Base-by-base conservation (phyloP, 2,797 vertebrate genomes). In the Crenuchus spilurus region DNA sequence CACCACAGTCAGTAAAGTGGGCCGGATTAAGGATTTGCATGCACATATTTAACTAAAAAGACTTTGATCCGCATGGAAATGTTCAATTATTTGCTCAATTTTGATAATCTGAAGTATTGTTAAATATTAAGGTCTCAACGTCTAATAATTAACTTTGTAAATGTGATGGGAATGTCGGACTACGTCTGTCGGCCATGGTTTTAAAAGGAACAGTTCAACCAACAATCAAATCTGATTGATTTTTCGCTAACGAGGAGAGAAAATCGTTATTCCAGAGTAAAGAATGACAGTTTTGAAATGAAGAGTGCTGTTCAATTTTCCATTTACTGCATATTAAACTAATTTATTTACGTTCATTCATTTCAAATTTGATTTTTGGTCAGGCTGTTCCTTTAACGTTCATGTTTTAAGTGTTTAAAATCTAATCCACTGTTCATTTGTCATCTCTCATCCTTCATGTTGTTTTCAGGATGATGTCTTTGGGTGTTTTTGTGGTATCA, bases 401-500 rank as follows among this genome's bases (percentile, higher is more conserved):
- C 6, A 30, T 64, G 26, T 31, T 31, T 48, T 18, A 16, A 9
- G 41, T 0, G 13, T 31, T 7, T 31, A 2, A n/a, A 14, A 30
- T 37, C 18, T 60, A 6, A 60, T 39, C 9, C 10, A 11, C 11
- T 35, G 31, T 35, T 33, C 31, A 8, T 60, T 13, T 60, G 58
- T 63, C 37, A 42, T 22, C 35, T 61, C 9, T 28, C 60, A 30
- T 64, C 35, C 33, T 54, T 35, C 39, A 55, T 77, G 46, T 14
- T 60, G 24, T 74, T 66, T 58, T 18, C 18, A 20, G 42, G 26
- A 33, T 58, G 30, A 46, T 48, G 55, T 31, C 39, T 76, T 52
- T n/a, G 51, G 65, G 24, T 26, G 63, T 31, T 58, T 28, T 70
- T 54, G 62, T 26, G 51, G 18, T 58, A 63, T 66, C 71, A 69